Evolutionary conservation across 2,888 invertebrate species (phyloP).

Genomic region (Thelaira solivaga): DNA sequence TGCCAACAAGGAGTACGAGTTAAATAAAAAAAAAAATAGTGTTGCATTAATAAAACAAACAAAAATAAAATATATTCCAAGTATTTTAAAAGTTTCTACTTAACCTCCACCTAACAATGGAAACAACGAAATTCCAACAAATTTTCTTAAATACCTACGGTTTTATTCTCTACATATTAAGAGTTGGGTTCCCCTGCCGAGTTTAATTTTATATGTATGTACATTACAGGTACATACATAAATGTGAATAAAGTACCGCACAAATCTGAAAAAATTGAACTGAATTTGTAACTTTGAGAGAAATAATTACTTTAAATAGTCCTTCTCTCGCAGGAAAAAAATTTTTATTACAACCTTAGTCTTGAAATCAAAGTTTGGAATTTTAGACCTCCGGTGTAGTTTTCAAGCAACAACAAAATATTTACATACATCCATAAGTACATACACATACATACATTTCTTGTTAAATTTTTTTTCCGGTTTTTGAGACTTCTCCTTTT

Average conservation of each 20-base stretch:
- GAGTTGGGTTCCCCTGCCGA: conserved; percentile 8
- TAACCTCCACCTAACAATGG: neutral
- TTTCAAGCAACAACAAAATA: conserved; percentile 17
- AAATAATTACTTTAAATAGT: neutral
- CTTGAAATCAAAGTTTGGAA: neutral
- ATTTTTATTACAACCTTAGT: neutral
- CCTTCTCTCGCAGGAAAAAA: conserved; percentile 20
- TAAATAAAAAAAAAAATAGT: too few relatives aligned
- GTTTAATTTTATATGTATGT: neutral
- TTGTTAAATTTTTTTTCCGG: neutral
- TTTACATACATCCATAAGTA: neutral
- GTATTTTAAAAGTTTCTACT: too few relatives aligned
- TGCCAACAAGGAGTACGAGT: conserved; percentile 1
- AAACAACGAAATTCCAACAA: neutral
- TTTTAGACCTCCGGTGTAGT: conserved; percentile 40
- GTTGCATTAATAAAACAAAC: too few relatives aligned
- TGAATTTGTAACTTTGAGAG: too few relatives aligned
- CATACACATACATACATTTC: neutral
- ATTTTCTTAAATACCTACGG: too few relatives aligned
- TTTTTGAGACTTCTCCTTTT: conserved; percentile 38
- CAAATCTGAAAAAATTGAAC: too few relatives aligned
- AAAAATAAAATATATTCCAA: neutral
- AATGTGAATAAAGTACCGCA: too few relatives aligned
- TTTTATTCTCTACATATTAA: too few relatives aligned
- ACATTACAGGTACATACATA: neutral